phyloP scores from a whole-genome alignment of 2,113 vertebrate genomes.

The Serilophus lunatus region DNA sequence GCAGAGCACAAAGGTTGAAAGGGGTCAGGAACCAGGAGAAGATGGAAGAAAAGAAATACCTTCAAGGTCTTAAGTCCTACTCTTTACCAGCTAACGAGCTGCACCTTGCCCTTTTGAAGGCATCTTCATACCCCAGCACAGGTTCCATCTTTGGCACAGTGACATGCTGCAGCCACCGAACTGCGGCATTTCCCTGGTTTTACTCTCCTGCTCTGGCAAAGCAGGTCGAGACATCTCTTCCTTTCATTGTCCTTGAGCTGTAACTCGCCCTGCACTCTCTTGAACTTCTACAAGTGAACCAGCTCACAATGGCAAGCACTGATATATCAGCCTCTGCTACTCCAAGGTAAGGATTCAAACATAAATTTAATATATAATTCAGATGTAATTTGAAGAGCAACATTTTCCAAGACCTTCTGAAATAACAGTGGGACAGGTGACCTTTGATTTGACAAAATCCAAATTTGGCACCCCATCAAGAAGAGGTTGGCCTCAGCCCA shows the following conservation, averaged over 20 bases:
- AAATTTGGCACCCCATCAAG: not conserved
- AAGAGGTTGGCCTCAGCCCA: not conserved
- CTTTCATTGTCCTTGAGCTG: not conserved
- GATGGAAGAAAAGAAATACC: not conserved
- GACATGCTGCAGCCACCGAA: not conserved
- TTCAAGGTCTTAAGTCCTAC: not conserved
- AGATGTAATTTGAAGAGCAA: not conserved
- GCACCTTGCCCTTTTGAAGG: not conserved
- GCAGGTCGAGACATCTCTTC: not conserved
- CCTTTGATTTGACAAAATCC: not conserved
- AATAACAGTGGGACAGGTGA: not conserved
- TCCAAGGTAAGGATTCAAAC: not conserved
- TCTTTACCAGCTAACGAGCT: not conserved
- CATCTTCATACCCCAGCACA: fast-evolving
- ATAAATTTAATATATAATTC: not conserved
- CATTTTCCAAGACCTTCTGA: not conserved
- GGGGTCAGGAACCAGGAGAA: not conserved
- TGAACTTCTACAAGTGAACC: not conserved
- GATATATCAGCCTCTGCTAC: not conserved
- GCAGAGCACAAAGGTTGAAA: not conserved
- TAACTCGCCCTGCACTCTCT: not conserved
- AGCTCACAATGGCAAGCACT: not conserved
- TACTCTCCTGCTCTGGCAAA: not conserved
- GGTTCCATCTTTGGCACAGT: not conserved
- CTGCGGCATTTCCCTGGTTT: not conserved